These are phyloP conservation scores for Cheilosia pagana DNA, from an alignment of 2,888 invertebrate genomes.

Conservation along the genomic window DNA sequence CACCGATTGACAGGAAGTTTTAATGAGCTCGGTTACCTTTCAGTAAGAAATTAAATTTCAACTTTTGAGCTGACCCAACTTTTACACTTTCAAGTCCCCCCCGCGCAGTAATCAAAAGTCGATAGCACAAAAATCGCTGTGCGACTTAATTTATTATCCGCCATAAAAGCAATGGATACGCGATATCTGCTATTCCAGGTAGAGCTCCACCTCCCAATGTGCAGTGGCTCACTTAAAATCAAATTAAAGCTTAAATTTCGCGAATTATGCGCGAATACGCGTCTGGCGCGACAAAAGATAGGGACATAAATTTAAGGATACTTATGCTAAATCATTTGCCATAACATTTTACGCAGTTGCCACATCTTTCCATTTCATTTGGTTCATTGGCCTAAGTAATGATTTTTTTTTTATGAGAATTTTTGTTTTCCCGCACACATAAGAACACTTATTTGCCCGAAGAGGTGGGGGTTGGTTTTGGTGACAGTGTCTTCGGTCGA, in stretches of 20 bases:
- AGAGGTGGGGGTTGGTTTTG: neutral
- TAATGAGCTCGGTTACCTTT: no score
- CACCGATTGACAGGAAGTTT: no score
- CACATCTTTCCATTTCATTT: neutral
- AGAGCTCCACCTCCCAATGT: no score
- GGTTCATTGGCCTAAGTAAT: slow-evolving; percentile 30
- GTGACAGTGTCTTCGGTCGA: neutral
- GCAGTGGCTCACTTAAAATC: slow-evolving; percentile 12
- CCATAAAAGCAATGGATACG: no score
- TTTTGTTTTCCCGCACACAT: slow-evolving; percentile 3
- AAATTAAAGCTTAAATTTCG: neutral
- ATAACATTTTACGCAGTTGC: slow-evolving; percentile 18
- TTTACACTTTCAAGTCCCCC: no score
- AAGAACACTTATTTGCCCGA: slow-evolving; percentile 12
- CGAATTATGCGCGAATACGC: neutral
- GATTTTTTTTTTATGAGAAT: neutral
- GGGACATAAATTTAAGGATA: slow-evolving; percentile 8
- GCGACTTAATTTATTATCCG: no score
- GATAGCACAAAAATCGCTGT: no score
- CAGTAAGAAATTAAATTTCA: no score
- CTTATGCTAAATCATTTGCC: slow-evolving; percentile 38
- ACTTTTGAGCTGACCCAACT: no score
- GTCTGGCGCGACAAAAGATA: slow-evolving; percentile 10
- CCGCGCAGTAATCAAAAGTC: no score
- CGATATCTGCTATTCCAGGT: no score